phyloP scores from a whole-genome alignment of 2,113 vertebrate species.

The Apaloderma vittatum region DNA sequence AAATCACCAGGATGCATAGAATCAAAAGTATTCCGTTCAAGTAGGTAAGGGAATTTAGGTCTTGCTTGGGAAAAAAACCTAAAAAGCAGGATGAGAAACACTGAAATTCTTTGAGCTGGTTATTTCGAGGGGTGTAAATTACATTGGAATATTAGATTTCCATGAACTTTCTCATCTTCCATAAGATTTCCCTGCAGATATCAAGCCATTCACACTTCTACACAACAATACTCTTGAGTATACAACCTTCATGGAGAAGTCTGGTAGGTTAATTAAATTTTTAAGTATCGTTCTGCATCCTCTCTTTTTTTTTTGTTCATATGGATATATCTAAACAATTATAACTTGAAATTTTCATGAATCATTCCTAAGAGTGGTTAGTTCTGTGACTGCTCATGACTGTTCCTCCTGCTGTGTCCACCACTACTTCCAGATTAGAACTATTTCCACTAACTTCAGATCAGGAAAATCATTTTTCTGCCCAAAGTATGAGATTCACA shows the following conservation, averaged over 20 bases:
- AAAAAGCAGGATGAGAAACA: background rate
- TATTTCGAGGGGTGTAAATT: background rate
- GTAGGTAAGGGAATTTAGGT: background rate
- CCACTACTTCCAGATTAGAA: background rate
- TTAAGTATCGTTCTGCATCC: background rate
- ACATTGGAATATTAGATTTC: background rate
- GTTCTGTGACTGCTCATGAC: background rate
- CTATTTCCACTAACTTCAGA: background rate
- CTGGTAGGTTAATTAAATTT: background rate
- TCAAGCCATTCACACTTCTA: background rate
- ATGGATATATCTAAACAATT: background rate
- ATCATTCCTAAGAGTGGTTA: background rate
- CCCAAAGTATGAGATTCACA: background rate
- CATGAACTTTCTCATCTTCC: background rate
- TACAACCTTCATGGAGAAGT: background rate
- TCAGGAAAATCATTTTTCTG: background rate
- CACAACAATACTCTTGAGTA: background rate
- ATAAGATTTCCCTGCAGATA: background rate
- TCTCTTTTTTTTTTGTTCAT: background rate
- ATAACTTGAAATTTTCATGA: background rate
- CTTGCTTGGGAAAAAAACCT: background rate
- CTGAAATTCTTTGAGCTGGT: background rate
- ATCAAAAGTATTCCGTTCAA: background rate
- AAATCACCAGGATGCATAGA: background rate
- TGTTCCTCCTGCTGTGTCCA: background rate